Conservation (phyloP, 2,888 invertebrate genomes). For the Calameuta filiformis region DNA sequence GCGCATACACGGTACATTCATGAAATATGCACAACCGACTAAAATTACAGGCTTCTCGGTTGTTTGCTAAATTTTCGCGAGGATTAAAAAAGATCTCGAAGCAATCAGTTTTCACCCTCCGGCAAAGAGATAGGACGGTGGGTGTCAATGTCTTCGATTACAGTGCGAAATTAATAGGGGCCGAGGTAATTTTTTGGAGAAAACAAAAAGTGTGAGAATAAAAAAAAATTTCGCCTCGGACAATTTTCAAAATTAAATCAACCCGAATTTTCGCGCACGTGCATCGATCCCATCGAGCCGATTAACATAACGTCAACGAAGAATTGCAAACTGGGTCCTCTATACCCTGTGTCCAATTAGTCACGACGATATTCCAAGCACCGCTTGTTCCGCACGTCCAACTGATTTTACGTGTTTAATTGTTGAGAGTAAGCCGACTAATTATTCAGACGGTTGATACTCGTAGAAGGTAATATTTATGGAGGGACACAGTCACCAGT, state of each 20-base stretch:
- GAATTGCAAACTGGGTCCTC: neutral
- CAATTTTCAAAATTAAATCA: neutral
- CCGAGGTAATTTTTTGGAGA: neutral
- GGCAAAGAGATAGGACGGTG: neutral
- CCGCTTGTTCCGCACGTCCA: neutral
- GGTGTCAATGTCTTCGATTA: neutral
- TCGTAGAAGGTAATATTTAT: neutral
- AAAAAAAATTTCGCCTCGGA: no score
- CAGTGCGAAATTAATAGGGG: neutral
- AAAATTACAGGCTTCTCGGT: slow-evolving; percentile 13
- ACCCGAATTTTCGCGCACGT: no score
- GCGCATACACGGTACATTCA: slow-evolving; percentile 34
- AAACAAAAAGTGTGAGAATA: neutral
- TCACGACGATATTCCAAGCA: neutral
- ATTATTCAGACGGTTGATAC: neutral
- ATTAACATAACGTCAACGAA: neutral
- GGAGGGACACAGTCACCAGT: neutral
- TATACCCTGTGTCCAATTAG: neutral
- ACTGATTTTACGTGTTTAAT: neutral
- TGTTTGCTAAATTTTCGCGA: neutral
- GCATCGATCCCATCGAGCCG: neutral
- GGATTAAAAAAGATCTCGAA: neutral
- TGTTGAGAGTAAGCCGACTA: neutral
- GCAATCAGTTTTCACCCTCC: neutral
- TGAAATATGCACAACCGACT: slow-evolving; percentile 37